Percentiles rank a stretch among this genome's conserved stretches.
These are phyloP conservation scores for Vidua macroura DNA, from an alignment of 2,113 vertebrate species.

Conservation along the genomic window DNA sequence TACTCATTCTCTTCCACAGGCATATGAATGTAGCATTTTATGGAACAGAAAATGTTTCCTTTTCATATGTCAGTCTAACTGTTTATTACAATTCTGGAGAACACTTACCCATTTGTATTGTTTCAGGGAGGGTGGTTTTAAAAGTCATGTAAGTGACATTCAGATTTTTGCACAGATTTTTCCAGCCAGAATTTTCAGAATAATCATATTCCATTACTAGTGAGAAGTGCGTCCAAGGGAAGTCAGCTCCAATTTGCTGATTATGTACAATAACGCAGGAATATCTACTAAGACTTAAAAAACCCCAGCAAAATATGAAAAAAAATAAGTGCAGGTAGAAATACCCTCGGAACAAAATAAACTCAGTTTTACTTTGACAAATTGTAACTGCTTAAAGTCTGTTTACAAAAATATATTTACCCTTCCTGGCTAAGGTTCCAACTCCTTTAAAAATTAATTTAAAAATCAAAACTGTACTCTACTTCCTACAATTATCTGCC, in stretches of 20 bases:
- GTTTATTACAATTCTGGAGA: not conserved
- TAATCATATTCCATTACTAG: conserved; percentile 86
- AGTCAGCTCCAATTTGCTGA: conserved; percentile 82
- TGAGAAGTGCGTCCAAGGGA: conserved; percentile 88
- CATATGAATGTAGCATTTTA: not conserved
- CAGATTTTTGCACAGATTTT: conserved; percentile 75
- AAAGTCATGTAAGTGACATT: conserved; percentile 78
- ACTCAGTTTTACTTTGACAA: not conserved
- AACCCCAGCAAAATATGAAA: not conserved
- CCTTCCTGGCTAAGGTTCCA: not conserved
- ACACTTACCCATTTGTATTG: conserved; percentile 62
- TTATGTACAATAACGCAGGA: conserved; percentile 79
- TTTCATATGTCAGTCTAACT: not conserved
- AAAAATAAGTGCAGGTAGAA: not conserved
- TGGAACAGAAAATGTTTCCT: not conserved
- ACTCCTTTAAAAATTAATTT: not conserved
- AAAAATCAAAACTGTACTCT: not conserved
- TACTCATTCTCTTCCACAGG: not conserved
- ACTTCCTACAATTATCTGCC: not conserved
- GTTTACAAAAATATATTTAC: not conserved
- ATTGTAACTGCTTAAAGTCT: not conserved
- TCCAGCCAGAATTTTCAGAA: conserved; percentile 81
- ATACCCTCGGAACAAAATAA: not conserved
- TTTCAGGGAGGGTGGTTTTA: conserved; percentile 71
- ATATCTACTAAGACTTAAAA: conserved; percentile 71